A percentile compares a stretch with the other conserved stretches of the same genome.
Evolutionary conservation across 1,140 invertebrate species (phyloP).

Genomic region (Aradophagus sp.): DNA sequence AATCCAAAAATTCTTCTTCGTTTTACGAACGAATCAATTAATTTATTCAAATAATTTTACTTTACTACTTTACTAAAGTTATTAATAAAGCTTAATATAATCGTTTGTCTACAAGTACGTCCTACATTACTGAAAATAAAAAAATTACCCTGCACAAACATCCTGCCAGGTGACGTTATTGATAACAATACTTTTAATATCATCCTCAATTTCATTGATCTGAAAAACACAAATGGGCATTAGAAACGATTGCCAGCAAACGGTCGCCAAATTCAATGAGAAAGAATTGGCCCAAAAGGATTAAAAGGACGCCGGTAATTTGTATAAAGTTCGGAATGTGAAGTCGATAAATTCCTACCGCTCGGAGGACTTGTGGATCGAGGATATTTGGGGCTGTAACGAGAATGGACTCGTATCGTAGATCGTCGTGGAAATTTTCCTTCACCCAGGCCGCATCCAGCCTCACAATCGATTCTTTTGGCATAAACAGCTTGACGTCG

Average conservation of each 20-base stretch:
- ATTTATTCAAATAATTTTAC: not conserved
- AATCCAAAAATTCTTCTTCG: no score
- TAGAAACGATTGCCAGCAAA: no score
- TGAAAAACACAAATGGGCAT: constrained; percentile 44
- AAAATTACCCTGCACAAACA: constrained; percentile 72
- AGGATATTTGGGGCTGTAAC: constrained; percentile 73
- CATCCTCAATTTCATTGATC: constrained; percentile 69
- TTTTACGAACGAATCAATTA: not conserved
- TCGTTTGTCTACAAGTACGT: no score
- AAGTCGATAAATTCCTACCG: constrained; percentile 61
- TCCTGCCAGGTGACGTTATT: constrained; percentile 70
- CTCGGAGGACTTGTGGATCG: constrained; percentile 67
- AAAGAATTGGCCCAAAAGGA: no score
- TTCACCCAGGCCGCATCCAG: constrained; percentile 68
- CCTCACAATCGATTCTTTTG: constrained; percentile 62
- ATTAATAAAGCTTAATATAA: no score
- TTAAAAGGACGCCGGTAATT: constrained; percentile 1
- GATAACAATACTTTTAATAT: constrained; percentile 65
- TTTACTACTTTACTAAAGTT: not conserved
- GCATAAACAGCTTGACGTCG: constrained; percentile 62
- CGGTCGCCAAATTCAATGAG: no score
- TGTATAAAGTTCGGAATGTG: constrained; percentile 28
- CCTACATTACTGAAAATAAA: not conserved
- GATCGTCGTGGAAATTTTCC: constrained; percentile 69
- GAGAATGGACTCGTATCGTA: constrained; percentile 72